These are phyloP conservation scores for Myoxocephalus aenaeus DNA, from an alignment of 2,797 vertebrate species.

Conservation along the genomic window DNA sequence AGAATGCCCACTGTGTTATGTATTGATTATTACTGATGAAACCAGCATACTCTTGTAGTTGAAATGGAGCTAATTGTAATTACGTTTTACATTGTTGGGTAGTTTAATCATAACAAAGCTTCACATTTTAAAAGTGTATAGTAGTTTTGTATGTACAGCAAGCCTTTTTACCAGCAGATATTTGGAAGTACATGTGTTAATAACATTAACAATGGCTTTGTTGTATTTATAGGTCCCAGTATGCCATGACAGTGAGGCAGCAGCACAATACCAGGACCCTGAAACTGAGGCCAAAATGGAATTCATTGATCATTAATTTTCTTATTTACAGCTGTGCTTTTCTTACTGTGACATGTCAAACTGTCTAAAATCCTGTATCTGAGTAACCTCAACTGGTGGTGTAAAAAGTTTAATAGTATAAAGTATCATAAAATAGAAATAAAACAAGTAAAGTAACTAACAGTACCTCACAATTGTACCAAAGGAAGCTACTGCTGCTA, in stretches of 20 bases:
- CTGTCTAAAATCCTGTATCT: not conserved
- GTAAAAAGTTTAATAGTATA: not conserved
- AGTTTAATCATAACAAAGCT: not conserved
- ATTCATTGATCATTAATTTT: not conserved
- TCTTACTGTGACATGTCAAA: not conserved
- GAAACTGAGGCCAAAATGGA: not conserved
- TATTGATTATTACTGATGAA: not conserved
- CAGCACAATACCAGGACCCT: not conserved
- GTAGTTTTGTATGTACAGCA: not conserved
- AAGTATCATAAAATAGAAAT: not conserved
- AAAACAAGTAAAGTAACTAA: not conserved
- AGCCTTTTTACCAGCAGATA: not conserved
- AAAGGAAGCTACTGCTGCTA: not conserved
- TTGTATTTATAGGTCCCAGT: not conserved
- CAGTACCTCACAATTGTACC: not conserved
- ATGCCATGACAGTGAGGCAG: not conserved
- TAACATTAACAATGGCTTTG: not conserved
- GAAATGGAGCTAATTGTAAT: not conserved
- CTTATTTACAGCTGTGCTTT: not conserved
- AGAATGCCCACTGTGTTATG: not conserved
- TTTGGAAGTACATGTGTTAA: conserved; percentile 1
- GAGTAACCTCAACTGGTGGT: not conserved
- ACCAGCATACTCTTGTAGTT: not conserved
- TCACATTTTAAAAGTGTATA: not conserved
- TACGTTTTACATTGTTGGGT: not conserved